Evolutionary conservation across 1,140 invertebrate species (phyloP).

Genomic region (Procambarus clarkii): DNA sequence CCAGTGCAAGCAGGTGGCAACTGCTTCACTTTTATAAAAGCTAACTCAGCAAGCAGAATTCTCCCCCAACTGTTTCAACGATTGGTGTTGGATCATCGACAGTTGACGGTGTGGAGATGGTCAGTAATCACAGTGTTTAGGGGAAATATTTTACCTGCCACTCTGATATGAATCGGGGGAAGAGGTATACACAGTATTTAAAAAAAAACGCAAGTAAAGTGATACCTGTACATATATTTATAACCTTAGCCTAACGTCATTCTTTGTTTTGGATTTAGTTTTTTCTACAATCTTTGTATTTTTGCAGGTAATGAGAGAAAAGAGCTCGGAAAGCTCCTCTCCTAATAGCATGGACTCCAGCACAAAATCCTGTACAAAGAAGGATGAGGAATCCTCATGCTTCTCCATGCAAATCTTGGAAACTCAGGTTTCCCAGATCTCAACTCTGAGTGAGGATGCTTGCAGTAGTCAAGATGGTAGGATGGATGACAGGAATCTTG

Average conservation of each 20-base stretch:
- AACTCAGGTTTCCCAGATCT: conserved; percentile 13
- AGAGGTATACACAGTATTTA: not conserved
- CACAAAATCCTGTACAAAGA: not conserved
- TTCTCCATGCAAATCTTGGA: not conserved
- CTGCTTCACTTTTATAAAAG: not conserved
- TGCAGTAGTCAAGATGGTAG: not conserved
- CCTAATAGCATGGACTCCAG: conserved; percentile 27
- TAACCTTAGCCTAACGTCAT: not conserved
- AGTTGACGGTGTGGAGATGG: not conserved
- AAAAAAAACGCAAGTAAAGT: not conserved
- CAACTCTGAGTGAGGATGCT: conserved; percentile 33
- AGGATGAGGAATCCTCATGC: conserved; percentile 21
- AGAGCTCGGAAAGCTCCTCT: conserved; percentile 69
- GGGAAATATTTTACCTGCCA: not conserved
- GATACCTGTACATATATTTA: not conserved
- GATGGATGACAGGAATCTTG: conserved; percentile 46
- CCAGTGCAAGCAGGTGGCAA: not conserved
- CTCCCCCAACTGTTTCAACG: not conserved
- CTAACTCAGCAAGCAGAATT: too few relatives aligned
- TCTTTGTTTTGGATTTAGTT: not conserved
- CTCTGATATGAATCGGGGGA: not conserved
- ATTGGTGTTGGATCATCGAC: not conserved
- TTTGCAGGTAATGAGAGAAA: conserved; percentile 77
- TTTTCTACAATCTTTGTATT: not conserved
- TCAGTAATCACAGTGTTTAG: not conserved